phyloP scores from a whole-genome alignment of 2,888 invertebrate genomes.

The Notodonta ziczac region DNA sequence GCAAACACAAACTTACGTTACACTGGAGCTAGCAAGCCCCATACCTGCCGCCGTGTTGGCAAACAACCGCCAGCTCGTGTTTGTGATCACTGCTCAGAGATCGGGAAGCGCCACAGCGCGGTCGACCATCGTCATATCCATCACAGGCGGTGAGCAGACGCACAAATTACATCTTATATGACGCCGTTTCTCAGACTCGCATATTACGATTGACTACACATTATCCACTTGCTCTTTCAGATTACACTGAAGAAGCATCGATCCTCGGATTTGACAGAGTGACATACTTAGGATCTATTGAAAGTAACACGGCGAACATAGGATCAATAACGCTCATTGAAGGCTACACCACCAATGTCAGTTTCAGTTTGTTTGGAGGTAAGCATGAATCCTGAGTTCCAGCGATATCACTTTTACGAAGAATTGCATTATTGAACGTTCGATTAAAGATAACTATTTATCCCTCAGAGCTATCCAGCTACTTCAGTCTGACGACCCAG shows the following conservation, averaged over 20 bases:
- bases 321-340: conserved; percentile 38
- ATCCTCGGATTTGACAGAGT: conserved; percentile 41
- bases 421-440: background rate
- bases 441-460: background rate
- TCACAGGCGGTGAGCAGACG: conserved; percentile 25
- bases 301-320: conserved; percentile 25
- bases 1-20: conserved; percentile 21
- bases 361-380: conserved; percentile 14
- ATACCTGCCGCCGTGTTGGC: conserved; percentile 36
- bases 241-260: conserved; percentile 15
- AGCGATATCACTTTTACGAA: background rate
- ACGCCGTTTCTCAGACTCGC: background rate
- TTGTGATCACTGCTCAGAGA: conserved; percentile 33
- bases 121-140: conserved; percentile 37
- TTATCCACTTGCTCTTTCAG: conserved; percentile 4
- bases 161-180: background rate
- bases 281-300: conserved; percentile 41
- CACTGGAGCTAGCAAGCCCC: conserved; percentile 17
- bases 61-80: conserved; percentile 37
- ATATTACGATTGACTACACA: background rate
- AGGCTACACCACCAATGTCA: conserved; percentile 32
- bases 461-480: conserved; percentile 27
- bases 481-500: conserved; percentile 22
- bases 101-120: conserved; percentile 24
- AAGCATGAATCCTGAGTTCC: background rate